A percentile compares a stretch with the other conserved stretches of the same genome.
These are phyloP conservation scores for Porites lobata DNA, from an alignment of 92 coral and sea anemone genomes.

Conservation along the genomic window DNA sequence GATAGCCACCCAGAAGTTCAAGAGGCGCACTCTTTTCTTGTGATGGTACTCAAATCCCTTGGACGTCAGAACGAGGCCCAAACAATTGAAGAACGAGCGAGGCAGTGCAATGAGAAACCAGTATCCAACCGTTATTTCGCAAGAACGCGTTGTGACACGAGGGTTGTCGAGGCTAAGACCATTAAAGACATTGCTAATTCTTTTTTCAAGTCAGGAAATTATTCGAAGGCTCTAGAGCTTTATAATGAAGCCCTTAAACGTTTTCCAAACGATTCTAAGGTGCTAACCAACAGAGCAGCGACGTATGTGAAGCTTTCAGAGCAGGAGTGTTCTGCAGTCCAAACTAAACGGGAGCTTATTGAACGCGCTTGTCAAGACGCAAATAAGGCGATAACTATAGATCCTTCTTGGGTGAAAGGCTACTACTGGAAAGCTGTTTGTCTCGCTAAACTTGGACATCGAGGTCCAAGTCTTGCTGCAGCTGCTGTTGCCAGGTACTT, in stretches of 20 bases:
- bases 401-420: constrained; percentile 22
- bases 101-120: too few relatives aligned
- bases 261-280: constrained; percentile 6
- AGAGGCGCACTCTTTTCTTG: too few relatives aligned
- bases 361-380: background rate
- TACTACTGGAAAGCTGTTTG: constrained; percentile 34
- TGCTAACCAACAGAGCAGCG: constrained; percentile 3
- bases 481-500: constrained; percentile 13
- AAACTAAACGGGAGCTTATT: background rate
- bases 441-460: constrained; percentile 9
- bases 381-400: background rate
- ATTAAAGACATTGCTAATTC: background rate
- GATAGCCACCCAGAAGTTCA: too few relatives aligned
- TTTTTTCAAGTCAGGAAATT: background rate
- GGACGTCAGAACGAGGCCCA: too few relatives aligned
- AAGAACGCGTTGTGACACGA: background rate
- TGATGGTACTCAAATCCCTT: too few relatives aligned
- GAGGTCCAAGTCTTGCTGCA: constrained; percentile 34
- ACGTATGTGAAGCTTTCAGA: constrained; percentile 1
- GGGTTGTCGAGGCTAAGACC: background rate
- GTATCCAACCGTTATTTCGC: too few relatives aligned
- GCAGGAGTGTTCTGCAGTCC: background rate
- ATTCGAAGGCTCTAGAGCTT: background rate
- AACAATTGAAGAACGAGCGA: too few relatives aligned
- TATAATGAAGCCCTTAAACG: background rate